These are phyloP conservation scores for Phylloscopus trochilus DNA, from an alignment of 2,113 vertebrate species.

Conservation along the genomic window DNA sequence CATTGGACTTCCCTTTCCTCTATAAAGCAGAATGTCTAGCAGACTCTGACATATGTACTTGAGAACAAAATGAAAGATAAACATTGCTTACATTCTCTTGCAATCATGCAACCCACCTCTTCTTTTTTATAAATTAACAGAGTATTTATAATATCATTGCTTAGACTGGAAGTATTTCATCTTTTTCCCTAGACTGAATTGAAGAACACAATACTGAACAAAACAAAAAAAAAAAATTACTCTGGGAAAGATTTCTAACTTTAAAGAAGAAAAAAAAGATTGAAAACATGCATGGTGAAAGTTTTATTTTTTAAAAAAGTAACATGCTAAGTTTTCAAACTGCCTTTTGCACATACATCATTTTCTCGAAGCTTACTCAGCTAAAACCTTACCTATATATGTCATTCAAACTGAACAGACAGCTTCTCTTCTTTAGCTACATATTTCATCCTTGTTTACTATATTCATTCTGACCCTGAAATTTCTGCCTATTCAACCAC, in stretches of 20 bases:
- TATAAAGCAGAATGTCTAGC: background rate
- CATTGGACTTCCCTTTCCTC: background rate
- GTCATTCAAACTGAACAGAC: background rate
- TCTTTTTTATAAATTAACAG: background rate
- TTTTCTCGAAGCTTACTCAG: background rate
- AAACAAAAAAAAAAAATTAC: background rate
- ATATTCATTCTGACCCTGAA: background rate
- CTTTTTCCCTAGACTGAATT: background rate
- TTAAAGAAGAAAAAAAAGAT: background rate
- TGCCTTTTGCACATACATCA: background rate
- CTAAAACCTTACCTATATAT: background rate
- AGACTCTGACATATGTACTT: background rate
- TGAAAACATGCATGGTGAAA: background rate
- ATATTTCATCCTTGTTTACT: background rate
- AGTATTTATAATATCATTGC: background rate
- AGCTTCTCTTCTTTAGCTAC: background rate
- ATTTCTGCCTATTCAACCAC: background rate
- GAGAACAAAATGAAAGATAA: background rate
- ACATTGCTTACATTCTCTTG: background rate
- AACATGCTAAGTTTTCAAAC: background rate
- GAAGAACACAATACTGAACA: background rate
- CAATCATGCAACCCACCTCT: background rate
- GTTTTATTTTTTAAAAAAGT: background rate
- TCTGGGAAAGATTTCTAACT: background rate
- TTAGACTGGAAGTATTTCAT: background rate